Evolutionary conservation across 1,140 invertebrate species (phyloP), one percentile per base, ranked within the genome.

Genomic region (Olivierus martensii): DNA sequence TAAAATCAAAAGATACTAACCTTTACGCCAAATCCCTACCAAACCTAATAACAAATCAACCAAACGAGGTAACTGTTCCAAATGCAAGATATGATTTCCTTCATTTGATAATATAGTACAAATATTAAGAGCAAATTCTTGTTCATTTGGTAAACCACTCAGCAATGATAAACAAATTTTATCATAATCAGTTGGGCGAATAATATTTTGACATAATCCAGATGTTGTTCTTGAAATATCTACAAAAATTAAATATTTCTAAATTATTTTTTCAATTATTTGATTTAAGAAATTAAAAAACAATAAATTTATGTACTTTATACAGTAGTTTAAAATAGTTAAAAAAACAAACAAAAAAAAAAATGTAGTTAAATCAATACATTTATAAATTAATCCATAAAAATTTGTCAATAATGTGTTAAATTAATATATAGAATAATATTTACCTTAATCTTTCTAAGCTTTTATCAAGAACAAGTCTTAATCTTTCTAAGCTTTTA

Each of bases 101-200:
- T 97, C 92, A 61, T 91, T 60, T 36, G 59, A 91, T 55, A 99
- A 73, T 46, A 99, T 72, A 0, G 89, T 94, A 67, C 91, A 95
- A 1, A 97, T 87, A 69, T 98, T 97, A 49, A 99, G 83, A 3
- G 92, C 92, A 73, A 98, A 93, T 67, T 98, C 93, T 66, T 98
- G 89, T 72, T 99, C 95, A 69, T 99, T 99, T 14, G 94, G 93
- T 60, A 99, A 73, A 1, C 93, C 93, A 36, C 87, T 92, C 17
- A 93, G 68, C 7, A 99, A 72, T 0, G 93, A 93, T 28, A 94
- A 73, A 18, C 87, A 79, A 12, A 99, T 72, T 60, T 85, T 82
- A 60, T 90, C 84, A 64, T 93, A 91, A 62, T 87, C 85, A 12
- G 81, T 83, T 41, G 80, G 73, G 59, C 80, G 81, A 58, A 84